Percentiles rank a stretch among this genome's conserved stretches.
These are phyloP conservation scores for Chlamydotis undulata DNA, from an alignment of 2,113 vertebrate genomes.

Conservation along the genomic window DNA sequence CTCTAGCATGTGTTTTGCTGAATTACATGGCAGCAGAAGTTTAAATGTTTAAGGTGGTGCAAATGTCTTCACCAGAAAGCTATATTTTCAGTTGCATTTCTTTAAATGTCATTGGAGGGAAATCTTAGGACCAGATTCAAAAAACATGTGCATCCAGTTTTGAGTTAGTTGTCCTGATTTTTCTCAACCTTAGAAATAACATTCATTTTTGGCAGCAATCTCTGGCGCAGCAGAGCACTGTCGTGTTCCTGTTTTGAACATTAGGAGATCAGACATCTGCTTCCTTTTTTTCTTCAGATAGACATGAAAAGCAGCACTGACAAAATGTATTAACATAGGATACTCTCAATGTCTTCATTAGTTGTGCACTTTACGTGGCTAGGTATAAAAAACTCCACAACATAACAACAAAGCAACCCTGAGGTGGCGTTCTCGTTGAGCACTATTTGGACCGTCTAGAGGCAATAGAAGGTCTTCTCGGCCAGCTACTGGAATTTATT, in stretches of 20 bases:
- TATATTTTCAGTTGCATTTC: background rate
- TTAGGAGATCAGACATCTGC: background rate
- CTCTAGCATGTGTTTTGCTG: background rate
- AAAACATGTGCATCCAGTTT: background rate
- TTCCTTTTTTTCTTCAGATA: background rate
- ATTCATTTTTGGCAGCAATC: background rate
- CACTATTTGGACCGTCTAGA: background rate
- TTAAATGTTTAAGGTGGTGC: background rate
- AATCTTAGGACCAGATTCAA: background rate
- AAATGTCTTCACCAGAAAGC: background rate
- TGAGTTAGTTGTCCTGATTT: background rate
- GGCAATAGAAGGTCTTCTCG: background rate
- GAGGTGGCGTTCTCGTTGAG: background rate
- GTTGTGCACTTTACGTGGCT: background rate
- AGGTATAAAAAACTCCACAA: background rate
- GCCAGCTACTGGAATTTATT: background rate
- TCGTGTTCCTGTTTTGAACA: background rate
- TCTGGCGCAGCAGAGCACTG: background rate
- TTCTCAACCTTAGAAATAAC: background rate
- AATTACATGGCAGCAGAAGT: background rate
- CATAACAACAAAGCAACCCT: too few species aligned
- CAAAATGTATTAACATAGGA: background rate
- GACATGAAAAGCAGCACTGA: background rate
- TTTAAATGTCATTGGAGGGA: background rate
- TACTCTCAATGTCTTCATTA: background rate